Evolutionary conservation across 2,888 invertebrate genomes (phyloP).

Genomic region (Drosophila affinis): DNA sequence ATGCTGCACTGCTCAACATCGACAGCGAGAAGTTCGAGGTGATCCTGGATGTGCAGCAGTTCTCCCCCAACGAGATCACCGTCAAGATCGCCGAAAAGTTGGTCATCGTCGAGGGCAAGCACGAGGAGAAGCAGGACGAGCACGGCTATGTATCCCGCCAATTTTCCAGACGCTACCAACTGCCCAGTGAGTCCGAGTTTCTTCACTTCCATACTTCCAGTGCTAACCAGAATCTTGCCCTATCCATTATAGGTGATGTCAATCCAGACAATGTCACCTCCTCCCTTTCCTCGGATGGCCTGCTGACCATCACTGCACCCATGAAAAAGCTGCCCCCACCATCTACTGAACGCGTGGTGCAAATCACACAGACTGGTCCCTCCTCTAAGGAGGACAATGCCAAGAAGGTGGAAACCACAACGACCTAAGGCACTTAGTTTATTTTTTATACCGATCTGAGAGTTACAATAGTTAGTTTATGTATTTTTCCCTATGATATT

Average conservation of each 20-base stretch:
- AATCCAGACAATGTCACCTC: conserved; percentile 90
- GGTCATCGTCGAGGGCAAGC: conserved; percentile 90
- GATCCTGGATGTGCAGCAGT: conserved; percentile 89
- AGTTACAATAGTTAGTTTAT: conserved; percentile 29
- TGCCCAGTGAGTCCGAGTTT: conserved; percentile 82
- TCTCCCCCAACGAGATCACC: conserved; percentile 88
- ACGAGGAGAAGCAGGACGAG: conserved; percentile 93
- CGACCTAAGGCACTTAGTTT: conserved; percentile 56
- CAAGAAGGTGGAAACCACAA: conserved; percentile 81
- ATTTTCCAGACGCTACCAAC: conserved; percentile 84
- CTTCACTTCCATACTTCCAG: neutral
- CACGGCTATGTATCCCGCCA: conserved; percentile 91
- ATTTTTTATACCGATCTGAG: conserved; percentile 4
- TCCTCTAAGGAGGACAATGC: conserved; percentile 83
- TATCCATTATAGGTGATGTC: conserved; percentile 77
- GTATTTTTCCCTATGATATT: conserved; percentile 32
- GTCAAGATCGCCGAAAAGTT: conserved; percentile 88
- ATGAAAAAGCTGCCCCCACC: conserved; percentile 85
- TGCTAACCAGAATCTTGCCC: neutral
- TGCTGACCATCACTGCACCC: conserved; percentile 90
- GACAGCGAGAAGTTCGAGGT: conserved; percentile 92
- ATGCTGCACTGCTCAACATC: conserved; percentile 89
- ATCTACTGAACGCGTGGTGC: conserved; percentile 88
- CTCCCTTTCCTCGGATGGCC: conserved; percentile 91
- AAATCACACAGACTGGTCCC: conserved; percentile 89